Evolutionary conservation across 2,797 vertebrate genomes (phyloP).

Genomic region (Capromys pilorides): DNA sequence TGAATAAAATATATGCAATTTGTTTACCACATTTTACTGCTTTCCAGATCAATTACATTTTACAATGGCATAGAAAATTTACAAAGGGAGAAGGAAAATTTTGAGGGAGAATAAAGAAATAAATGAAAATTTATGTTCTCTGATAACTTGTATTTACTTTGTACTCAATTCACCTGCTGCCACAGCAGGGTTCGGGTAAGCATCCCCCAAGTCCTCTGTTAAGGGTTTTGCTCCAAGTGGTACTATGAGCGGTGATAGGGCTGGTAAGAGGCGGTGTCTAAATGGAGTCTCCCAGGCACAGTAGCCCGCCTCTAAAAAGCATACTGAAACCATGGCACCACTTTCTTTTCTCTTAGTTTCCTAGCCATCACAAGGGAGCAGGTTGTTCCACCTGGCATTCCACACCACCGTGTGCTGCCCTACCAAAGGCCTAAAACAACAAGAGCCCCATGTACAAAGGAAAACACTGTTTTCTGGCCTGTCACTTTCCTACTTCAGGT

Average conservation of each 20-base stretch:
- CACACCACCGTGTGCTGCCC: neutral
- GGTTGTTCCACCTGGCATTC: neutral
- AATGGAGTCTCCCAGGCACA: neutral
- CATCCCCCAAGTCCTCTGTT: neutral
- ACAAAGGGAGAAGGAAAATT: neutral
- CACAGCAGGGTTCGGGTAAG: neutral
- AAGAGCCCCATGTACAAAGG: no score
- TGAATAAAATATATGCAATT: neutral
- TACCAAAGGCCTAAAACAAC: neutral
- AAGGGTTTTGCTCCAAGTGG: neutral
- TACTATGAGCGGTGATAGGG: neutral
- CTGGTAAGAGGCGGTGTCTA: neutral
- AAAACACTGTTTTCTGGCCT: neutral
- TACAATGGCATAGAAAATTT: no score
- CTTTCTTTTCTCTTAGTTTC: neutral
- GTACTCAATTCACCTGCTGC: neutral
- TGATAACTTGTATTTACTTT: neutral
- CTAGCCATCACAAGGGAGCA: neutral
- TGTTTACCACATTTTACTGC: neutral
- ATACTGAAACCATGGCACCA: neutral
- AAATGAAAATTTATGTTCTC: neutral
- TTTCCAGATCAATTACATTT: neutral
- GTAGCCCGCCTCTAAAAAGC: neutral
- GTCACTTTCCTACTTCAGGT: neutral
- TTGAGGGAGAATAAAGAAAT: neutral